phyloP scores from a whole-genome alignment of 2,888 invertebrate genomes.

The Volucella inanis region DNA sequence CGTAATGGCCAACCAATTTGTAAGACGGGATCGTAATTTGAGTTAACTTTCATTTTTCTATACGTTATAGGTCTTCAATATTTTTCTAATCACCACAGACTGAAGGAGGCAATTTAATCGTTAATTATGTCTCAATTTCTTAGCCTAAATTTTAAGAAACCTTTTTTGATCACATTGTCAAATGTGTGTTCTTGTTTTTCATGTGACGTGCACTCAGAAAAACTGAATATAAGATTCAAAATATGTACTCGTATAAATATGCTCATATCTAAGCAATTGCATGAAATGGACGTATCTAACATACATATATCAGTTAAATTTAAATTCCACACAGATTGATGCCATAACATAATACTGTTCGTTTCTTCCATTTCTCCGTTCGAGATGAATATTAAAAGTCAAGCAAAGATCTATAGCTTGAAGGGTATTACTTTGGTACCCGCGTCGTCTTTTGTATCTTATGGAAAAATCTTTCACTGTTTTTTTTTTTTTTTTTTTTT shows the following conservation, averaged over 20 bases:
- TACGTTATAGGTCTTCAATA: constrained; percentile 8
- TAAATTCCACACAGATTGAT: constrained; percentile 64
- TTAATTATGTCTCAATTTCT: too few species aligned
- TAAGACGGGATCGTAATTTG: constrained; percentile 41
- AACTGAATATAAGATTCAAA: background rate
- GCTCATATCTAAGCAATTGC: background rate
- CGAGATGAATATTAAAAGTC: constrained; percentile 66
- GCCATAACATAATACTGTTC: constrained; percentile 48
- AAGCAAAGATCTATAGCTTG: constrained; percentile 53
- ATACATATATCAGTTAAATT: constrained; percentile 44
- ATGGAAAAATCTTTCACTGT: constrained; percentile 35
- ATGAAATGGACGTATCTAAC: background rate
- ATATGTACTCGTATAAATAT: background rate
- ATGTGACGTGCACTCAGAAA: too few species aligned
- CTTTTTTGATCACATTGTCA: too few species aligned
- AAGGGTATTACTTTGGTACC: constrained; percentile 66
- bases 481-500: background rate
- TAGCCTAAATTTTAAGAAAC: too few species aligned
- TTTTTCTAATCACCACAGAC: background rate
- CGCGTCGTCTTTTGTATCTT: constrained; percentile 43
- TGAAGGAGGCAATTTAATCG: constrained; percentile 1
- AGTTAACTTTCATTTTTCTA: constrained; percentile 2
- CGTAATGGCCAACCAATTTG: constrained; percentile 42
- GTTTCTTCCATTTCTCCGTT: constrained; percentile 8
- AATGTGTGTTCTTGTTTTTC: too few species aligned